Percentiles rank a stretch among this genome's conserved stretches.
These are phyloP conservation scores for Ctenosaura bakeri DNA, from an alignment of 2,797 vertebrate species.

Conservation along the genomic window DNA sequence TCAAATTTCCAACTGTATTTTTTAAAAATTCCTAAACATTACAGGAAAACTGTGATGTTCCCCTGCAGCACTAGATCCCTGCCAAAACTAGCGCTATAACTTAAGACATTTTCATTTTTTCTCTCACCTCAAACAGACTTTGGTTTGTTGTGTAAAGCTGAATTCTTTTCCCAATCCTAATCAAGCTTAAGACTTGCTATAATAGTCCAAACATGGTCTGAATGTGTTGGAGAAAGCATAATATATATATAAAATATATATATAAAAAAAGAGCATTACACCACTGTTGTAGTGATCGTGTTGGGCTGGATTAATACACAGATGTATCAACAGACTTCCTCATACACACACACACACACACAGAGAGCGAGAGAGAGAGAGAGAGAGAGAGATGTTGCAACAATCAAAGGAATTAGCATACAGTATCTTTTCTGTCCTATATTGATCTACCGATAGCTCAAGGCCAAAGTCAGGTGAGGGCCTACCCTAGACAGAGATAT, in stretches of 20 bases:
- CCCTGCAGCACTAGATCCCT: neutral
- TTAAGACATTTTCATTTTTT: neutral
- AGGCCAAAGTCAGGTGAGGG: neutral
- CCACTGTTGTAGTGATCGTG: neutral
- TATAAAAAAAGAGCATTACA: neutral
- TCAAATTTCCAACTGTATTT: neutral
- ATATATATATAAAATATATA: too few relatives aligned
- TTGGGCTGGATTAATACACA: neutral
- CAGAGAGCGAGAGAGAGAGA: too few relatives aligned
- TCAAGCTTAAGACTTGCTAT: neutral
- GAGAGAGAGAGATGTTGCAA: too few relatives aligned
- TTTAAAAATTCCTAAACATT: neutral
- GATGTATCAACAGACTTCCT: neutral
- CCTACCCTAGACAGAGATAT: too few relatives aligned
- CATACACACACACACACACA: neutral
- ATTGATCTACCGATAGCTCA: neutral
- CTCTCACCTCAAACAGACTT: neutral
- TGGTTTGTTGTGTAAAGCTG: neutral
- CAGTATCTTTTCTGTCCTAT: neutral
- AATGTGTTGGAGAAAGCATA: neutral
- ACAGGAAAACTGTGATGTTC: neutral
- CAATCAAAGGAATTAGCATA: neutral
- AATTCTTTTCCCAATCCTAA: neutral
- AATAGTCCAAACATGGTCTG: neutral
- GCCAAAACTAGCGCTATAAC: neutral